Conservation (phyloP, 2,888 invertebrate genomes). For the Chrysolina haemoptera region DNA sequence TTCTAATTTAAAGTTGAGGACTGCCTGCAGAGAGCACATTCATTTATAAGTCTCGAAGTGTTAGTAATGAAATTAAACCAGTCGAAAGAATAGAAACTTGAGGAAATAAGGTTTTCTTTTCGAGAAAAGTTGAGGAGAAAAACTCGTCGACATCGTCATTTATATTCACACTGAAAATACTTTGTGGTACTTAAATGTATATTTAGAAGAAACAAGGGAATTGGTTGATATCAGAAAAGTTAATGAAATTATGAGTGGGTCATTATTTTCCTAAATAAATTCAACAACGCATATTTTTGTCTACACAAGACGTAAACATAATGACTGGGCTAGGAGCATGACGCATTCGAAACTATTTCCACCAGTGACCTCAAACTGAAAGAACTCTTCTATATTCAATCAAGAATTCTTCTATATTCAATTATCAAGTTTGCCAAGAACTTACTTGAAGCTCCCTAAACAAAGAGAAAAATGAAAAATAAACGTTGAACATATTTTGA, state of each 20-base stretch:
- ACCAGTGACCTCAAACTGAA: too few species aligned
- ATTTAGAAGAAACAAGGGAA: constrained; percentile 24
- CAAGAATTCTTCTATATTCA: too few species aligned
- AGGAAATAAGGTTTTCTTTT: constrained; percentile 24
- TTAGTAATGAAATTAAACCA: constrained; percentile 33
- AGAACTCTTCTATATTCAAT: too few species aligned
- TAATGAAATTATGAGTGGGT: constrained; percentile 23
- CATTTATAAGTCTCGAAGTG: constrained; percentile 20
- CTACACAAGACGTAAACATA: background rate
- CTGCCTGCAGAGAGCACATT: background rate
- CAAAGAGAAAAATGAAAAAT: too few species aligned
- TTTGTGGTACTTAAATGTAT: constrained; percentile 20
- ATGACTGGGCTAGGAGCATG: background rate
- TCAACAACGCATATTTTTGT: background rate
- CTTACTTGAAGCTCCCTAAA: too few species aligned
- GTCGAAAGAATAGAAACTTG: constrained; percentile 24
- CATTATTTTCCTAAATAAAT: background rate
- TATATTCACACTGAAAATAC: constrained; percentile 5
- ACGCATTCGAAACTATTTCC: too few species aligned
- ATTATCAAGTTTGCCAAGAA: too few species aligned
- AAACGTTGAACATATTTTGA: too few species aligned
- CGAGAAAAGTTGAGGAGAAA: constrained; percentile 8
- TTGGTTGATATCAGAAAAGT: constrained; percentile 1
- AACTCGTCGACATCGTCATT: constrained; percentile 6
- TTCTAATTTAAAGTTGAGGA: constrained; percentile 33